Base-by-base conservation (phyloP, 2,888 invertebrate genomes). In the Dolichopus griseipennis region DNA sequence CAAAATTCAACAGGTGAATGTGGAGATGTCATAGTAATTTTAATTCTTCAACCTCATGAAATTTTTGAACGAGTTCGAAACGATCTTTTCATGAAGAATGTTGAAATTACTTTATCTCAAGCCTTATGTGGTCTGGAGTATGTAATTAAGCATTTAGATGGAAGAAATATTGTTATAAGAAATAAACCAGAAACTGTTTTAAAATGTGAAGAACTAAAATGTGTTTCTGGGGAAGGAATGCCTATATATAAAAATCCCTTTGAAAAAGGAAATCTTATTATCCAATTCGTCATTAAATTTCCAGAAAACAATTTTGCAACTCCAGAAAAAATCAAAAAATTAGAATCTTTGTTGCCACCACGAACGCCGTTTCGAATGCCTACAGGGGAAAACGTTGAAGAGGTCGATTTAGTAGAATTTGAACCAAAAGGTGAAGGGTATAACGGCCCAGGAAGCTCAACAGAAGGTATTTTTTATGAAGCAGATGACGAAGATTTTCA, bases 101-200 rank as follows among this genome's bases (percentile, higher is more conserved):
- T 90, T 76, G 88, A 86, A 69, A 86, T 97, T 63, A 87, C 88
- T 63, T 82, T 97, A 67, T 91, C 93, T 3, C 95, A 97, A 79
- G 93, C 97, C 18, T 83, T 97, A 12, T 96, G 96, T 83, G 97
- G 97, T 8, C 93, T 95, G 80, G 84, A 87, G 69, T 89, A 93
- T 81, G 85, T 89, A 66, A 83, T 97, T n/a, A 89, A 89, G 76
- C 96, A 97, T 81, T 84, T 97, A 73, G 96, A 97, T 83, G 94
- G 92, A 0, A 85, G 95, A 65, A 88, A 90, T 76, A 83, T 97
- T 70, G 83, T 94, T 67, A 85, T 97, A 68, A 88, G 86, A 78
- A 90, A 89, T 74, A 85, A 87, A 5, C 86, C 92, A 7, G 96
- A 95, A 20, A 87, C 90, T 73, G 89, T 96, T 21, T 87, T 97